Conservation (phyloP, 2,113 vertebrate genomes). For the Ptilonorhynchus violaceus region DNA sequence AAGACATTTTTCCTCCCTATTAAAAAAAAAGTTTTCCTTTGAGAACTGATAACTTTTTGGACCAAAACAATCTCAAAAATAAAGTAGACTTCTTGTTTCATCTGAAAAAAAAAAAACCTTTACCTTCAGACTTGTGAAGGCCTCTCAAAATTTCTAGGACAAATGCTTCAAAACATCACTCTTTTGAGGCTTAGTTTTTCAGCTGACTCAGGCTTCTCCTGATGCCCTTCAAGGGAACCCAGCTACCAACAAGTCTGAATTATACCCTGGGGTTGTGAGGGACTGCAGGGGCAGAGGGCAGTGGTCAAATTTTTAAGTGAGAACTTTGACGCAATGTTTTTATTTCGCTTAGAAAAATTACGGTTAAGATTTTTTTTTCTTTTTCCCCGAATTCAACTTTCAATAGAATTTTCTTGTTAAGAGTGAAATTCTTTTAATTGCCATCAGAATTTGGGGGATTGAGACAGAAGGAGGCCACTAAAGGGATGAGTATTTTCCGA, state of each 20-base stretch:
- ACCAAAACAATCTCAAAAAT: neutral
- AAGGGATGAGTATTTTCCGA: neutral
- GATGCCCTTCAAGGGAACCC: too few relatives aligned
- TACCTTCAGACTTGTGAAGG: neutral
- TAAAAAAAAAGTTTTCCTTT: neutral
- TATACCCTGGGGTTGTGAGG: neutral
- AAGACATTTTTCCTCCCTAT: rapidly evolving
- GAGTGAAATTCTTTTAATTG: neutral
- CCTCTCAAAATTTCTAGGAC: neutral
- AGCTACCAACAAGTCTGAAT: neutral
- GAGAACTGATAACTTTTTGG: neutral
- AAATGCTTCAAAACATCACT: neutral
- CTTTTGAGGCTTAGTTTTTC: neutral
- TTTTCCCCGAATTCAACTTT: rapidly evolving
- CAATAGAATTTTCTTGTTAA: neutral
- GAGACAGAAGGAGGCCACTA: neutral
- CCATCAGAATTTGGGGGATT: neutral
- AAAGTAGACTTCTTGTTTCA: neutral
- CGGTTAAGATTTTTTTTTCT: neutral
- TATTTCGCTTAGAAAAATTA: neutral
- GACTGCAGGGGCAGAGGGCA: neutral
- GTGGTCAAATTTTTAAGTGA: neutral
- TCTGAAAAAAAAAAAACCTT: neutral
- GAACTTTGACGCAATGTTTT: neutral
- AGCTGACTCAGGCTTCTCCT: neutral